Conservation (phyloP, 2,797 vertebrate species). For the Cynopterus sphinx region DNA sequence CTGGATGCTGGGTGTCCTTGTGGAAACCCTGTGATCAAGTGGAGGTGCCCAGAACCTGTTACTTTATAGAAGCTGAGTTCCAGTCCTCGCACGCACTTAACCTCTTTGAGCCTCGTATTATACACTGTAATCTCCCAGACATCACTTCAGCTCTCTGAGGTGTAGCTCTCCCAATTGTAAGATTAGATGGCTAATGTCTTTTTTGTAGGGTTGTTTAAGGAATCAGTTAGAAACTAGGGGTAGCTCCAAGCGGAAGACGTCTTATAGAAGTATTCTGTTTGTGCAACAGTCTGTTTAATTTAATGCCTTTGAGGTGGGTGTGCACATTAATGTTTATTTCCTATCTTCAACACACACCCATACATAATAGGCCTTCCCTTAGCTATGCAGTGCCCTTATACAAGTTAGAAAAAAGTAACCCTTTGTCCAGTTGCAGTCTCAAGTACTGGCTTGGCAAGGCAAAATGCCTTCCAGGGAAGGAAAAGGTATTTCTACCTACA, state of each 20-base stretch:
- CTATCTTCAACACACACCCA: not conserved
- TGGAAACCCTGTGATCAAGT: not conserved
- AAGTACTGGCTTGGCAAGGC: not conserved
- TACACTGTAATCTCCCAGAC: not conserved
- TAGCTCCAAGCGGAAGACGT: not conserved
- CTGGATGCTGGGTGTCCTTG: not conserved
- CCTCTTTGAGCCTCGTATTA: not conserved
- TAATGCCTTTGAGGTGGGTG: not conserved
- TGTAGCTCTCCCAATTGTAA: not conserved
- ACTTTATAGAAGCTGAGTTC: not conserved
- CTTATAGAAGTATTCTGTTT: not conserved
- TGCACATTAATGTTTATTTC: not conserved
- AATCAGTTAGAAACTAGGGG: not conserved
- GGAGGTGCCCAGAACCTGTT: no score
- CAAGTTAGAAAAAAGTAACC: not conserved
- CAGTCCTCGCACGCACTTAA: not conserved
- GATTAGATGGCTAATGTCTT: not conserved
- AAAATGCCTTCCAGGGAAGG: not conserved
- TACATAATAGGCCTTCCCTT: not conserved
- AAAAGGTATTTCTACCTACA: not conserved
- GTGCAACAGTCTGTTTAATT: not conserved
- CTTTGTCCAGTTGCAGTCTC: not conserved
- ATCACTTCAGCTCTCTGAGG: not conserved
- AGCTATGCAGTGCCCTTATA: not conserved
- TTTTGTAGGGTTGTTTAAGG: slow-evolving; percentile 16